Evolutionary conservation across 2,113 vertebrate species (phyloP).

Genomic region (Sarotherodon lohbergeri): DNA sequence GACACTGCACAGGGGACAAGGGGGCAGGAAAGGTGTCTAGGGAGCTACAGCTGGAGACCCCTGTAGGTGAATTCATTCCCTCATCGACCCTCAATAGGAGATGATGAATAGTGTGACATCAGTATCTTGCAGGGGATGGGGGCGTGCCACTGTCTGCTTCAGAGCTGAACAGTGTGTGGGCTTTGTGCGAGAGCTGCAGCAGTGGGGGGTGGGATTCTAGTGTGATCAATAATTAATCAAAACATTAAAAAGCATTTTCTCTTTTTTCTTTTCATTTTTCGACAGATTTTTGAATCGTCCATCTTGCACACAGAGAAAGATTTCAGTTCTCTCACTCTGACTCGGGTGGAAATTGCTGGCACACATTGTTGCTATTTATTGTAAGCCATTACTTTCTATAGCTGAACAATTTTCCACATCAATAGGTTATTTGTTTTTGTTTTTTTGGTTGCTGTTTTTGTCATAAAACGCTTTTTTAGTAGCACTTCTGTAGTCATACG

Average conservation of each 20-base stretch:
- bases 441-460: background rate
- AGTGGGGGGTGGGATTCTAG: background rate
- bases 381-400: background rate
- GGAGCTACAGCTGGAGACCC: conserved; percentile 25
- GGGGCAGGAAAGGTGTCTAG: conserved; percentile 35
- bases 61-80: conserved; percentile 55
- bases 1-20: conserved; percentile 15
- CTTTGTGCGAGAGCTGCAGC: conserved; percentile 49
- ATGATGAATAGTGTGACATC: conserved; percentile 69
- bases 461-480: background rate
- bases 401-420: background rate
- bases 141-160: conserved; percentile 3
- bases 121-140: conserved; percentile 45
- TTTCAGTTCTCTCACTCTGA: background rate
- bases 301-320: background rate
- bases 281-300: conserved; percentile 49
- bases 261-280: background rate
- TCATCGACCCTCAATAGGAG: conserved; percentile 53
- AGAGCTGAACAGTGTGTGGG: conserved; percentile 19
- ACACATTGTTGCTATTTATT: background rate
- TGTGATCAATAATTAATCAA: conserved; percentile 75
- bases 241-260: conserved; percentile 65
- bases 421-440: background rate
- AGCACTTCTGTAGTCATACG: background rate
- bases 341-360: background rate